These are phyloP conservation scores for Bryconaethiops microstoma DNA, from an alignment of 2,797 vertebrate genomes.

Conservation along the genomic window DNA sequence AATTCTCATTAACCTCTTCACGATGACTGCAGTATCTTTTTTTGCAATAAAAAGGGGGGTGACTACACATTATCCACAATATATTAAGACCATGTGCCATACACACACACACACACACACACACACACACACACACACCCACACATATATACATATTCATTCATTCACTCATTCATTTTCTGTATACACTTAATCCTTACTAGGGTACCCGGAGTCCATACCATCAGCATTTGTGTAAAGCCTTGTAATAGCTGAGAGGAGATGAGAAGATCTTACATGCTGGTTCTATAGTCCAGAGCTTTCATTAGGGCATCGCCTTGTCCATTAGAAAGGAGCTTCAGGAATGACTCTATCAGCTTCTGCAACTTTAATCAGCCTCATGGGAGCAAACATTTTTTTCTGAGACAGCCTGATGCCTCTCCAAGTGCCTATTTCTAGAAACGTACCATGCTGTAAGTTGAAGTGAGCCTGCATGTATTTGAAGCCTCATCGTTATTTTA, in stretches of 20 bases:
- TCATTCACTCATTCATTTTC: too few relatives aligned
- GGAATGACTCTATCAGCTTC: constrained; percentile 5
- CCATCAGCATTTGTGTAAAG: constrained; percentile 7
- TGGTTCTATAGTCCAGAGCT: background rate
- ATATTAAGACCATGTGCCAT: too few relatives aligned
- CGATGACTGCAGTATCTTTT: too few relatives aligned
- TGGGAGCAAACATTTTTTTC: constrained; percentile 11
- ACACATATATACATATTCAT: too few relatives aligned
- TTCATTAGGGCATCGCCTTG: background rate
- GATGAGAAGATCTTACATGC: background rate
- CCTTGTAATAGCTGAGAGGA: constrained; percentile 3
- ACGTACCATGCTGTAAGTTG: background rate
- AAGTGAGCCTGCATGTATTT: background rate
- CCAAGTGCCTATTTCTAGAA: constrained; percentile 8
- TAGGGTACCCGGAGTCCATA: too few relatives aligned
- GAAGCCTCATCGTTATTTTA: constrained; percentile 12
- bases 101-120: too few relatives aligned
- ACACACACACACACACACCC: too few relatives aligned
- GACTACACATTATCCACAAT: too few relatives aligned
- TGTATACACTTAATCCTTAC: too few relatives aligned
- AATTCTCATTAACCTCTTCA: too few relatives aligned
- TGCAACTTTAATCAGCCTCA: constrained; percentile 8
- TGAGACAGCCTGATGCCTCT: background rate
- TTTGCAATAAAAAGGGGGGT: too few relatives aligned
- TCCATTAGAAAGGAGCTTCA: constrained; percentile 19